phyloP scores from a whole-genome alignment of 2,797 vertebrate species.

The Ceryle rudis region DNA sequence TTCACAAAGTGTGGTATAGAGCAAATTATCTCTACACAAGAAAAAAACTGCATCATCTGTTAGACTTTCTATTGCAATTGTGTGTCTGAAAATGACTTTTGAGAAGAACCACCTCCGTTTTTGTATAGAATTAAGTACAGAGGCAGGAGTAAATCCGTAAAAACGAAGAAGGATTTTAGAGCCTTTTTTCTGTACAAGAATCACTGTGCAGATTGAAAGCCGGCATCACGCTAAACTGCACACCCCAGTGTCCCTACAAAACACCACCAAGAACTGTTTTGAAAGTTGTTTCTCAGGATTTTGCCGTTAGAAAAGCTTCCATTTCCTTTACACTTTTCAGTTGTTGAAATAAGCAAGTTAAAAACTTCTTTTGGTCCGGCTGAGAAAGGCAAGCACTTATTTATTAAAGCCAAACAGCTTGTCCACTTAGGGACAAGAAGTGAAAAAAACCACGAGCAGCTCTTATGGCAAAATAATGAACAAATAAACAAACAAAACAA shows the following conservation, averaged over 20 bases:
- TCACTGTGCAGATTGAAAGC: background rate
- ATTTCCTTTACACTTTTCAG: background rate
- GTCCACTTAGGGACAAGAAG: accelerated
- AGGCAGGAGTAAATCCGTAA: background rate
- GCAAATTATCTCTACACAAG: background rate
- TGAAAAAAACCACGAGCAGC: accelerated
- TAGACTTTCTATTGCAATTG: background rate
- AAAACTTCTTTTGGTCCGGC: background rate
- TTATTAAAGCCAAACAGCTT: background rate
- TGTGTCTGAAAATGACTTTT: background rate
- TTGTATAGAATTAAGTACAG: background rate
- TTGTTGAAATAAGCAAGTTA: background rate
- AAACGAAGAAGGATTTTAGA: background rate
- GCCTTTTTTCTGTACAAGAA: background rate
- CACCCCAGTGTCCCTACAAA: background rate
- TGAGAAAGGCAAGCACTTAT: background rate
- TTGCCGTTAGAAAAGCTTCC: background rate
- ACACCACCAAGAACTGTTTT: background rate
- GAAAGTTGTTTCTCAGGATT: background rate
- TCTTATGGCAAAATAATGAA: background rate
- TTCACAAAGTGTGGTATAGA: background rate
- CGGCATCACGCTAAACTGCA: accelerated
- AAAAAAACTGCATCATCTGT: background rate
- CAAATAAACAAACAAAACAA: background rate
- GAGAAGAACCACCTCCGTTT: background rate